phyloP scores from a whole-genome alignment of 2,888 invertebrate genomes.

The Melieria picta region DNA sequence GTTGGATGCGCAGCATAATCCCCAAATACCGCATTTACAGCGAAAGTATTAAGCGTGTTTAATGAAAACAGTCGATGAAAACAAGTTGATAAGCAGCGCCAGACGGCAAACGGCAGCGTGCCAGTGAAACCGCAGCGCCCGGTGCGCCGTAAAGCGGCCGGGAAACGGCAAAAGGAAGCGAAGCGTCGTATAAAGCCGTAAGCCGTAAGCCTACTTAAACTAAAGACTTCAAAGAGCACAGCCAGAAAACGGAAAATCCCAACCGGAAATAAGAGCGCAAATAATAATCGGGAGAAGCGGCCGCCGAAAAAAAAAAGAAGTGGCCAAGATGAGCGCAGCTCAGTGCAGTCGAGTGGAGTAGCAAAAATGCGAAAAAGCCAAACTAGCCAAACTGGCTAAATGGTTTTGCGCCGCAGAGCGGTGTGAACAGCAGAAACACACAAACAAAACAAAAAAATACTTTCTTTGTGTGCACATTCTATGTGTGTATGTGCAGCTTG shows the following conservation, averaged over 20 bases:
- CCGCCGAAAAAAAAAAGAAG: conserved; percentile 19
- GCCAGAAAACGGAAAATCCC: background rate
- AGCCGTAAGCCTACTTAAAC: conserved; percentile 46
- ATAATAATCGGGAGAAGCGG: conserved; percentile 20
- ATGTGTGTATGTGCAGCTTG: background rate
- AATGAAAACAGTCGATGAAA: conserved; percentile 25
- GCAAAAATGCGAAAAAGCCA: background rate
- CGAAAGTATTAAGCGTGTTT: conserved; percentile 27
- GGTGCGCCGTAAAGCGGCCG: background rate
- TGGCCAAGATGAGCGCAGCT: conserved; percentile 19
- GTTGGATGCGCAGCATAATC: background rate
- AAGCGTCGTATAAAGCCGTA: conserved; percentile 19
- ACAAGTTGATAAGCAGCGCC: conserved; percentile 20
- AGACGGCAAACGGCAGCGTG: background rate
- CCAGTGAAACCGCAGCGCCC: background rate
- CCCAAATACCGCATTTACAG: conserved; percentile 19
- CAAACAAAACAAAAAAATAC: background rate
- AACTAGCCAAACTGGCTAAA: background rate
- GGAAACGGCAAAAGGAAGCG: background rate
- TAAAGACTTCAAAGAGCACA: conserved; percentile 34
- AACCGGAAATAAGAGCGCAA: background rate
- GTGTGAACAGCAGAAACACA: background rate
- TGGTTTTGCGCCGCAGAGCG: background rate
- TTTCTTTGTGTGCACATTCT: background rate
- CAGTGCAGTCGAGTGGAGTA: conserved; percentile 12